Conservation (phyloP, 2,888 invertebrate species). For the Dicranocentrus wangi region DNA sequence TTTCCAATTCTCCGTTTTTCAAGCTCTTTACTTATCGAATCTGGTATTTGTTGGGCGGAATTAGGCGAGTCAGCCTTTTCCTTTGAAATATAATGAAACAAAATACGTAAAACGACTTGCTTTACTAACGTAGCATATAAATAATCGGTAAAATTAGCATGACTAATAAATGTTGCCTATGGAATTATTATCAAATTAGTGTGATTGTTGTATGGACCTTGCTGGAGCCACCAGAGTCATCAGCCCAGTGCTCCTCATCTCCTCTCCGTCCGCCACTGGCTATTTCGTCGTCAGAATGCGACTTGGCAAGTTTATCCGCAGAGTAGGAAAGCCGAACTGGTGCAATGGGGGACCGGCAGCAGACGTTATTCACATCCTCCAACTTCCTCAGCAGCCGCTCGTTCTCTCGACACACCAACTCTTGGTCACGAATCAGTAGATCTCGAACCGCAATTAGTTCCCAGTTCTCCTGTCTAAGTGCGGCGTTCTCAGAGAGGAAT, state of each 20-base stretch:
- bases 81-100: conserved; percentile 59
- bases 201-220: too few species aligned
- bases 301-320: conserved; percentile 76
- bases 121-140: too few species aligned
- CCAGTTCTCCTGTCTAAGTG: conserved; percentile 86
- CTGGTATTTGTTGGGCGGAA: conserved; percentile 78
- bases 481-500: conserved; percentile 80
- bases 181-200: too few species aligned
- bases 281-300: conserved; percentile 73
- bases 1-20: conserved; percentile 80
- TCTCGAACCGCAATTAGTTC: conserved; percentile 88
- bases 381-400: conserved; percentile 89
- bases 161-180: too few species aligned
- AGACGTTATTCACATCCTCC: conserved; percentile 90
- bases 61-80: conserved; percentile 73
- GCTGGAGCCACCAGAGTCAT: conserved; percentile 71
- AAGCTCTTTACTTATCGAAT: conserved; percentile 81
- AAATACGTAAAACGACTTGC: conserved; percentile 39
- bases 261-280: conserved; percentile 54
- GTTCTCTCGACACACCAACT: conserved; percentile 91
- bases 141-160: too few species aligned
- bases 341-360: conserved; percentile 87
- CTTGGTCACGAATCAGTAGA: conserved; percentile 89
- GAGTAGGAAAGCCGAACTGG: conserved; percentile 85
- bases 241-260: conserved; percentile 77